Percentiles rank a stretch among this genome's conserved stretches.
phyloP scores from a whole-genome alignment of 2,113 vertebrate species.

The Heterochromis multidens region DNA sequence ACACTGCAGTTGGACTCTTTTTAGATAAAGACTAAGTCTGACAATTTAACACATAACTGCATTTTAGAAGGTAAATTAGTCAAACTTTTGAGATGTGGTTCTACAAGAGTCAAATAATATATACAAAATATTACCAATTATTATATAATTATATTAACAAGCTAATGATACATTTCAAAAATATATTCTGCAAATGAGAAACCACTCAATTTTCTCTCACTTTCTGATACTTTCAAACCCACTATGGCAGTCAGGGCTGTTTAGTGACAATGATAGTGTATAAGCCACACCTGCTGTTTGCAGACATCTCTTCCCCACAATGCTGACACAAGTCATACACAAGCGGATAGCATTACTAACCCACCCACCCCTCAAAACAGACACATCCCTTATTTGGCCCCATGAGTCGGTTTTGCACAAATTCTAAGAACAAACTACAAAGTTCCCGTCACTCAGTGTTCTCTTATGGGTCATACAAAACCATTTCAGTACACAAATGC shows the following conservation, averaged over 20 bases:
- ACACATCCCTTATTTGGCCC: conserved; percentile 14
- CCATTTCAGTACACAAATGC: neutral
- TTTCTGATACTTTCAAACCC: neutral
- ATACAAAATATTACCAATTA: neutral
- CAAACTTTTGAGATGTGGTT: neutral
- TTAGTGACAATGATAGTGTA: too few species aligned
- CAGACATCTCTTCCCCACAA: conserved; percentile 37
- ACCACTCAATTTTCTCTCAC: neutral
- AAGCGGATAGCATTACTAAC: conserved; percentile 29
- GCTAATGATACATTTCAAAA: neutral
- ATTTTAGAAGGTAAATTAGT: neutral
- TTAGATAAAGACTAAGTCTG: neutral
- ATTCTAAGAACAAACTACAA: conserved; percentile 50
- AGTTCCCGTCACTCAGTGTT: conserved; percentile 38
- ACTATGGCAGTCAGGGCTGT: neutral
- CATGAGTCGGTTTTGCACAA: conserved; percentile 32
- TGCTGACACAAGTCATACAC: conserved; percentile 41
- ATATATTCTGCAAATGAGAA: neutral
- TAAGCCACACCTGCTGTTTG: conserved; percentile 48
- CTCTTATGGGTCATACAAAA: neutral
- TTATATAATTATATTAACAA: too few species aligned
- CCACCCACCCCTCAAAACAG: neutral
- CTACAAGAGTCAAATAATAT: neutral
- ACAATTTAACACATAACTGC: neutral
- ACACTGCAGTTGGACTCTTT: neutral